Evolutionary conservation across 2,113 vertebrate genomes (phyloP), one percentile per base, ranked within the genome.

Genomic region (Crotalus helleri): DNA sequence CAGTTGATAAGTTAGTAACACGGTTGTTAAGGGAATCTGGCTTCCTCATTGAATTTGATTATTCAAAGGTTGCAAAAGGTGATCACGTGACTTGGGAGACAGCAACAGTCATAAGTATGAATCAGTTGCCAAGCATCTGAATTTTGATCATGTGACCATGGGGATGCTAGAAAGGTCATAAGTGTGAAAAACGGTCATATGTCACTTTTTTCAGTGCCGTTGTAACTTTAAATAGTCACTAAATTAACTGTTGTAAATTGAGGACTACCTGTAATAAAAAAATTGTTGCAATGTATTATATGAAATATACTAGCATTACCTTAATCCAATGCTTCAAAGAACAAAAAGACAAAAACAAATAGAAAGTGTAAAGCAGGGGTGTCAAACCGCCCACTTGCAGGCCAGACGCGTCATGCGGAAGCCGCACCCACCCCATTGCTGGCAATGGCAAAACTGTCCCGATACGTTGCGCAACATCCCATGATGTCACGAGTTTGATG

Each of bases 401-500:
- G 46, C 46, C 46, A 0, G 46, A 46, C 0, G 4, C 46, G 46
- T 5, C 4, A 46, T 0, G 5, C 4, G 0, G 46, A 46, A 46
- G 46, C 46, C 4, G 4, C 46, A 4, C 4, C 46, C 0, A 46
- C 46, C 46, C 46, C 46, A 46, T 46, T 46, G 46, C 46, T 0
- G 46, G 46, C 46, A 46, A 46, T 46, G 46, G 46, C 46, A 46
- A 46, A 46, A 46, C 46, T 5, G 46, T 46, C 46, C 46, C 46
- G 0, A 46, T 46, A 46, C 4, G 4, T 46, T 46, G 4, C 0
- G 46, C 46, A 46, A 46, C 4, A 0, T 46, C 44, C 3, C 0
- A 3, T 46, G 44, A 46, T 0, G 4, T 46, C 46, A 5, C 46
- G 0, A 46, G 46, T 46, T 46, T 46, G 46, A 46, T 5, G 4